Conservation (phyloP, 1,140 invertebrate species). For the Chironomus striatipennis region DNA sequence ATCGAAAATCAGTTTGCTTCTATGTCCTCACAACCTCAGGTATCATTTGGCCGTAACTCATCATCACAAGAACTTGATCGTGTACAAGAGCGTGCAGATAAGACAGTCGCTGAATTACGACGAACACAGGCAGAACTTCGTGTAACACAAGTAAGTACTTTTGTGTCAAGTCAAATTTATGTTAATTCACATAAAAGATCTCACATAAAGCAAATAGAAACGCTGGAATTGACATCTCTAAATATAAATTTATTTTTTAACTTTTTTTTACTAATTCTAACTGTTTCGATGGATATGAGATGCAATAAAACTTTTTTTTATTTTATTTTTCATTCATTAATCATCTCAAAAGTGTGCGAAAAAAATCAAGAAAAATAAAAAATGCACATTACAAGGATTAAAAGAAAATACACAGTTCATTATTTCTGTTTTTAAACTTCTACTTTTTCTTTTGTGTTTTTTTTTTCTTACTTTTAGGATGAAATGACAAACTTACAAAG, state of each 20-base stretch:
- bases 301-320: background rate
- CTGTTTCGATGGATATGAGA: no score
- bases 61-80: slow-evolving; percentile 71
- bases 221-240: background rate
- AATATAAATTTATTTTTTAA: no score
- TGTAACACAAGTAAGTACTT: slow-evolving; percentile 55
- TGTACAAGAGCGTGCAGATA: slow-evolving; percentile 80
- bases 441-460: background rate
- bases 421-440: slow-evolving; percentile 17
- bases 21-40: slow-evolving; percentile 41
- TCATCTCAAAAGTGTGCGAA: background rate
- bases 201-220: no score
- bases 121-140: slow-evolving; percentile 76
- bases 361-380: background rate
- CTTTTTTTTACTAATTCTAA: no score
- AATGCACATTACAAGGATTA: background rate
- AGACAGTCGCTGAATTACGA: slow-evolving; percentile 70
- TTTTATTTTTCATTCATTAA: background rate
- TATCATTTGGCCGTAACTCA: slow-evolving; percentile 65
- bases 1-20: background rate
- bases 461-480: slow-evolving; percentile 16
- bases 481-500: slow-evolving; percentile 17
- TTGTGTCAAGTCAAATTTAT: background rate
- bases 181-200: background rate
- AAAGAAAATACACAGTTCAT: background rate